Conservation (phyloP, 2,797 vertebrate species). For the Pseudocheirus occidentalis region DNA sequence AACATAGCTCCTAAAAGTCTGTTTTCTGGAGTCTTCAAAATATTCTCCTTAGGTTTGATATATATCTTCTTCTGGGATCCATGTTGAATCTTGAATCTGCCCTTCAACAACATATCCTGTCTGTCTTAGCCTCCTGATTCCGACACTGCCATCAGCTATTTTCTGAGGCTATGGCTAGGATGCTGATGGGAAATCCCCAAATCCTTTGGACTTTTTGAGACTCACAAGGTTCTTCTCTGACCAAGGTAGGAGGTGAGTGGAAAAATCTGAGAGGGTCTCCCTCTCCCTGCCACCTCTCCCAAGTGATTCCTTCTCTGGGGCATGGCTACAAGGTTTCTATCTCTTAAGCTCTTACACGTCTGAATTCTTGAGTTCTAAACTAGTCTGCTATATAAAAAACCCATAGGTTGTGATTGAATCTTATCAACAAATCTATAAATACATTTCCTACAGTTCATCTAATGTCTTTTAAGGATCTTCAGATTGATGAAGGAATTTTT, state of each 20-base stretch:
- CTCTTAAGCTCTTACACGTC: neutral
- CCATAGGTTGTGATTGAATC: neutral
- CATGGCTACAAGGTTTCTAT: neutral
- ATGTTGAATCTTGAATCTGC: neutral
- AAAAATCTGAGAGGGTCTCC: neutral
- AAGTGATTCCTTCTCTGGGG: neutral
- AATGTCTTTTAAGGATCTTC: neutral
- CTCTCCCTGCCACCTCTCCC: rapidly evolving
- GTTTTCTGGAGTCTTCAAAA: neutral
- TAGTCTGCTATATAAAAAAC: neutral
- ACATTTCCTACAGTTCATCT: neutral
- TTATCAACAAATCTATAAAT: neutral
- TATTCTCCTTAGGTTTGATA: neutral
- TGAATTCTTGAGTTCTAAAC: neutral
- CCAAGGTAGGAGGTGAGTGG: neutral
- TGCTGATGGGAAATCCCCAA: neutral
- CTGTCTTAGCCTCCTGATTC: neutral
- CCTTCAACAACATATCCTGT: neutral
- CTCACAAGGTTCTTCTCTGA: neutral
- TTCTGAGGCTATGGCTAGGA: neutral
- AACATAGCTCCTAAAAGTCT: neutral
- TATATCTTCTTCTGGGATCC: neutral
- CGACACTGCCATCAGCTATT: neutral
- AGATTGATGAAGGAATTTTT: neutral
- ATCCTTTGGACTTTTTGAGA: neutral